Percentiles rank a stretch among this genome's conserved stretches.
These are phyloP conservation scores for Scyliorhinus canicula DNA, from an alignment of 2,797 vertebrate genomes.

Conservation along the genomic window DNA sequence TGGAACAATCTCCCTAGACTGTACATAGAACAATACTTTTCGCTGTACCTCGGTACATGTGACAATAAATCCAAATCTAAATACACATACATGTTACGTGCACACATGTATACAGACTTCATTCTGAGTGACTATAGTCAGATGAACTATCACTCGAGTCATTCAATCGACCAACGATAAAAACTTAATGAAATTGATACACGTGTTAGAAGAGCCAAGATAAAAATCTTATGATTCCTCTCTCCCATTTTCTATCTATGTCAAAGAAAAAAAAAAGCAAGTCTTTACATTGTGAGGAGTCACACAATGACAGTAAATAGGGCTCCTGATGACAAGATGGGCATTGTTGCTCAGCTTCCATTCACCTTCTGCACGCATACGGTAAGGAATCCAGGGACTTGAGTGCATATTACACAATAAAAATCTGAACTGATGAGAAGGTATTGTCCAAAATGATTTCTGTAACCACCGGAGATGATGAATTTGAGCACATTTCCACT, in stretches of 20 bases:
- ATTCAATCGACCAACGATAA: background rate
- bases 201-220: background rate
- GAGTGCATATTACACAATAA: slow-evolving; percentile 17
- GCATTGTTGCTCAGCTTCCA: background rate
- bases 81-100: background rate
- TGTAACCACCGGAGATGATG: background rate
- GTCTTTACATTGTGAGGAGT: background rate
- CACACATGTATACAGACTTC: background rate
- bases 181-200: background rate
- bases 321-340: background rate
- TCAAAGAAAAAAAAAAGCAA: background rate
- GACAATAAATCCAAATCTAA: too few relatives aligned
- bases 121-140: background rate
- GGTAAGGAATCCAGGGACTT: background rate
- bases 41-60: too few relatives aligned
- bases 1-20: too few relatives aligned
- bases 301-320: background rate
- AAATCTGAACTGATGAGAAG: slow-evolving; percentile 23
- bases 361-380: background rate
- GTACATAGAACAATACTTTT: too few relatives aligned
- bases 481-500: slow-evolving; percentile 8
- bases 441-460: slow-evolving; percentile 33
- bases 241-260: background rate
- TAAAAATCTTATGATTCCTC: background rate
- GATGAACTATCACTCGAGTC: background rate